Evolutionary conservation across 2,888 invertebrate genomes (phyloP), one percentile per base, ranked within the genome.

Genomic region (Argynnis bischoffii): DNA sequence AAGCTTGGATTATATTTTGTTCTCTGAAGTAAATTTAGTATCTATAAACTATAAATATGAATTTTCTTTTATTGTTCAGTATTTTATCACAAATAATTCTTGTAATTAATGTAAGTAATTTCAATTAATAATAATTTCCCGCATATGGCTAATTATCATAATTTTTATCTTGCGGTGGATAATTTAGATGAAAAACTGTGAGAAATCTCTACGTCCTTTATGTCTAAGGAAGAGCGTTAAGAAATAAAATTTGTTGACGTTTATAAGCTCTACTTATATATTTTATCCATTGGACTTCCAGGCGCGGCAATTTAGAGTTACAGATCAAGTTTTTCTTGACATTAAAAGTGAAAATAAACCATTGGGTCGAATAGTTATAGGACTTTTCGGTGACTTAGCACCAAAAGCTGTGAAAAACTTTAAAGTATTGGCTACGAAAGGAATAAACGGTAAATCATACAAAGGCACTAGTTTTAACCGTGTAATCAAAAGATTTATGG

Each of bases 401-500:
- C 98, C 98, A 2, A 97, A 95, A 84, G 96, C 98, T 0, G 97
- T 96, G 0, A 94, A 95, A 77, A 99, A 99, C 85, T 99, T 99
- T 81, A 94, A 96, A 74, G 94, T 95, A n/a, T 93, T 98, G 47
- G 96, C 97, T 31, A 93, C 95, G 14, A 93, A 94, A 26, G 97
- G 97, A 11, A 94, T 97, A 67, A 92, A 95, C 73, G 97, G 96
- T 26, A 95, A 94, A 81, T 95, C 95, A 2, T 99, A 98, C 83
- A 94, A 95, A 74, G 97, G 96, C 15, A 94, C 96, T 4, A 94
- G 90, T 74, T 97, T 99, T 85, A 97, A 97, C 88, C 94, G 98
- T 16, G 95, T 98, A 67, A 96, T 99, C 75, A 95, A 96, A 83
- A 95, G 97, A 75, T 98, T 98, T 85, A 97, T 98, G 95, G 95